Evolutionary conservation across 2,797 vertebrate genomes (phyloP).

Genomic region (Sylvilagus floridanus): DNA sequence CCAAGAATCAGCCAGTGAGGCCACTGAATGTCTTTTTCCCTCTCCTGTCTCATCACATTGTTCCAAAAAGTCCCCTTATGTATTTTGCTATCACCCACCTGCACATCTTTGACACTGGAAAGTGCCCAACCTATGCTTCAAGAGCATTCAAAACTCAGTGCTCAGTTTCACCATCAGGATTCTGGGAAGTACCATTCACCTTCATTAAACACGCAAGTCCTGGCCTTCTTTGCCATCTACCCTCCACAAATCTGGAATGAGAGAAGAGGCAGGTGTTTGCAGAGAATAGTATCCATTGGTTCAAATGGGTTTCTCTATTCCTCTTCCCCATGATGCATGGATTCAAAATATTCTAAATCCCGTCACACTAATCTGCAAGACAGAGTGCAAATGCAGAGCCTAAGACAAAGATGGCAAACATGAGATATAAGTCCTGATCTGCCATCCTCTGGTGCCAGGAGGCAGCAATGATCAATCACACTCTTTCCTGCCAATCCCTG

Average conservation of each 20-base stretch:
- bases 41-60: neutral
- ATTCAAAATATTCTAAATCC: neutral
- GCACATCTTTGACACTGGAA: neutral
- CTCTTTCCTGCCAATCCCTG: neutral
- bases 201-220: constrained; percentile 9
- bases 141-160: neutral
- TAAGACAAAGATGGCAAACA: neutral
- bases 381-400: neutral
- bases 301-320: neutral
- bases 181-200: neutral
- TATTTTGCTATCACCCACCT: neutral
- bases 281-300: neutral
- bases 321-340: neutral
- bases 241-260: neutral
- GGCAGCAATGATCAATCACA: neutral
- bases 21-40: neutral
- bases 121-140: neutral
- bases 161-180: neutral
- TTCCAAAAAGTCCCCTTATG: neutral
- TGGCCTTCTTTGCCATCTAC: neutral
- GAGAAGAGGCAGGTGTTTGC: neutral
- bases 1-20: neutral
- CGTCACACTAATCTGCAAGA: neutral
- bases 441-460: neutral
- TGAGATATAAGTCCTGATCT: neutral